These are phyloP conservation scores for Drosophila falleni DNA, from an alignment of 2,888 invertebrate species.

Conservation along the genomic window DNA sequence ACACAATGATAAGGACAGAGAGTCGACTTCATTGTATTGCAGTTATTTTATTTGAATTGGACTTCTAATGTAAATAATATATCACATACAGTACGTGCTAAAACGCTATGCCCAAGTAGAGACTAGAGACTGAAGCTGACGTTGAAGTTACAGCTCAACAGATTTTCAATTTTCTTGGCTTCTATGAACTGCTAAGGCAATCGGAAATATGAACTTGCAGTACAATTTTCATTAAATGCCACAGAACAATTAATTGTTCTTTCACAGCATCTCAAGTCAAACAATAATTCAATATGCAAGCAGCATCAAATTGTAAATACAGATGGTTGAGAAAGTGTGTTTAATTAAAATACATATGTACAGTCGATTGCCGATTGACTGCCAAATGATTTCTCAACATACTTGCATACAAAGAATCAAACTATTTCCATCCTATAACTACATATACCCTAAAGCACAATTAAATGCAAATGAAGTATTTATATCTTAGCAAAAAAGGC, in stretches of 20 bases:
- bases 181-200: constrained; percentile 33
- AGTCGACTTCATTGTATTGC: constrained; percentile 42
- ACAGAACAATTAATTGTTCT: constrained; percentile 10
- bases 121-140: background rate
- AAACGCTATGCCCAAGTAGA: constrained; percentile 27
- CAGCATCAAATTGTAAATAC: constrained; percentile 11
- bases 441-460: background rate
- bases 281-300: constrained; percentile 6
- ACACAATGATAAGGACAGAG: background rate
- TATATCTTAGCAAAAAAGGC: background rate
- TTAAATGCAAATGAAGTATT: background rate
- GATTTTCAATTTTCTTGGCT: constrained; percentile 43
- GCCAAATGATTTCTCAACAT: background rate
- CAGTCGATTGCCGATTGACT: background rate
- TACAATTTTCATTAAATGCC: constrained; percentile 10
- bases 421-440: background rate
- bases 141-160: constrained; percentile 42
- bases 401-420: background rate
- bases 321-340: background rate
- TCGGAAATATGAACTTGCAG: background rate
- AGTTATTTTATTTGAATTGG: constrained; percentile 65
- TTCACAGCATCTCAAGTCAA: background rate
- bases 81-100: constrained; percentile 54
- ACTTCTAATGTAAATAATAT: constrained; percentile 61
- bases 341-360: constrained; percentile 8